A percentile compares a stretch with the other conserved stretches of the same genome.
phyloP scores from a whole-genome alignment of 2,113 vertebrate species.

The Mobula birostris region DNA sequence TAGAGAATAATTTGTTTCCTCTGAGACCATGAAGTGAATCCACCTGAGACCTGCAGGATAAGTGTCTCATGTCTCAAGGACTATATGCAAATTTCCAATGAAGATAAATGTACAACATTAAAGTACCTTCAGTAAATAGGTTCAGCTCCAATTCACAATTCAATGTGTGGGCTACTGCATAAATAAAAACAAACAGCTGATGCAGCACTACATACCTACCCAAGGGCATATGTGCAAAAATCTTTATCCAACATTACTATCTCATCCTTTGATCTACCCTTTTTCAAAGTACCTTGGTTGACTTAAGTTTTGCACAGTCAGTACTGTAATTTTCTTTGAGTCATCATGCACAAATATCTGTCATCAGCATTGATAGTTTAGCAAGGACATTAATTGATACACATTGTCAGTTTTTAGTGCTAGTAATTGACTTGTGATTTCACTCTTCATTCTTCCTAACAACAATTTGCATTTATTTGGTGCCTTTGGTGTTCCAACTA shows the following conservation, averaged over 20 bases:
- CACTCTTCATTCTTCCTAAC: neutral
- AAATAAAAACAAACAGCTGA: constrained; percentile 11
- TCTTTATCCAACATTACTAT: neutral
- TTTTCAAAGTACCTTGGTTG: neutral
- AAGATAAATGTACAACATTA: constrained; percentile 19
- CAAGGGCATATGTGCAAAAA: neutral
- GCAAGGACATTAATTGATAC: neutral
- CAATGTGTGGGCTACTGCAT: neutral
- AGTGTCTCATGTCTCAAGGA: neutral
- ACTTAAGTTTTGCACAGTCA: neutral
- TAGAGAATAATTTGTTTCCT: neutral
- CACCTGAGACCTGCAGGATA: neutral
- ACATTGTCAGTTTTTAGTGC: neutral
- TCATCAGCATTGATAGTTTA: neutral
- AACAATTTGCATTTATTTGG: no score
- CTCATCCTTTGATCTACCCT: neutral
- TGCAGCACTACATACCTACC: neutral
- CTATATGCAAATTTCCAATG: neutral
- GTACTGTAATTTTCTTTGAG: neutral
- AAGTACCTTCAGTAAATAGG: neutral
- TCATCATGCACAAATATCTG: neutral
- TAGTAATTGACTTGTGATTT: neutral
- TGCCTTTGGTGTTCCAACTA: no score
- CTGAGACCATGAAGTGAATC: neutral
- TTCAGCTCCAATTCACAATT: constrained; percentile 20